Percentiles rank a stretch among this genome's conserved stretches.
These are phyloP conservation scores for Oceanodroma leucorhoa DNA, from an alignment of 2,797 vertebrate species.

Conservation along the genomic window DNA sequence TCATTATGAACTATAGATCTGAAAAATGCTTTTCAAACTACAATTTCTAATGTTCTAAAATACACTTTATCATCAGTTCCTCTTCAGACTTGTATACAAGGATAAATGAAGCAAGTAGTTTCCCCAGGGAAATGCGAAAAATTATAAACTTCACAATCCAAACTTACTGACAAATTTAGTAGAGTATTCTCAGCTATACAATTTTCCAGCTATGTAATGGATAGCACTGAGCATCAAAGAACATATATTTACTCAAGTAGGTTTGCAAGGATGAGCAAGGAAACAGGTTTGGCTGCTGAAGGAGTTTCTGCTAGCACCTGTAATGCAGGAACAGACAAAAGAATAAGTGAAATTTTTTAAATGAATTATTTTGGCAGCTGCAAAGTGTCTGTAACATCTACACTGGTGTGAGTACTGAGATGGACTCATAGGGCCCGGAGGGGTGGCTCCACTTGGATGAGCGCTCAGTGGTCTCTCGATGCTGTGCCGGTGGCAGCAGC, in stretches of 20 bases:
- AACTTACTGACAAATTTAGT: neutral
- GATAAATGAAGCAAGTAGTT: neutral
- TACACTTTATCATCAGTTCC: neutral
- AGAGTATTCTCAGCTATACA: neutral
- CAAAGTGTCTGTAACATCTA: neutral
- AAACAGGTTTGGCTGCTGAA: neutral
- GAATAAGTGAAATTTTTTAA: neutral
- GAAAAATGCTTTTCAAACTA: constrained; percentile 15
- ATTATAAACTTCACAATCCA: neutral
- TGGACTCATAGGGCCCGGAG: too few species aligned
- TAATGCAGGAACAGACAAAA: neutral
- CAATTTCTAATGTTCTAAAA: neutral
- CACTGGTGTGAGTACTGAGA: neutral
- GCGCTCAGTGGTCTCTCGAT: neutral
- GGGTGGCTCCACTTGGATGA: neutral
- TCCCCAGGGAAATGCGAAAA: neutral
- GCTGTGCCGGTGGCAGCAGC: neutral
- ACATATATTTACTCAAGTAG: neutral
- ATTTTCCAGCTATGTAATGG: neutral
- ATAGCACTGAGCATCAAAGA: neutral
- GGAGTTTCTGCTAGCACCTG: neutral
- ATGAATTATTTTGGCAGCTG: neutral
- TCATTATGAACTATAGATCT: constrained; percentile 43
- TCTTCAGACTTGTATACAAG: neutral
- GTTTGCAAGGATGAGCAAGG: neutral